Conservation (phyloP, 2,113 vertebrate species). For the Petroica traversi region DNA sequence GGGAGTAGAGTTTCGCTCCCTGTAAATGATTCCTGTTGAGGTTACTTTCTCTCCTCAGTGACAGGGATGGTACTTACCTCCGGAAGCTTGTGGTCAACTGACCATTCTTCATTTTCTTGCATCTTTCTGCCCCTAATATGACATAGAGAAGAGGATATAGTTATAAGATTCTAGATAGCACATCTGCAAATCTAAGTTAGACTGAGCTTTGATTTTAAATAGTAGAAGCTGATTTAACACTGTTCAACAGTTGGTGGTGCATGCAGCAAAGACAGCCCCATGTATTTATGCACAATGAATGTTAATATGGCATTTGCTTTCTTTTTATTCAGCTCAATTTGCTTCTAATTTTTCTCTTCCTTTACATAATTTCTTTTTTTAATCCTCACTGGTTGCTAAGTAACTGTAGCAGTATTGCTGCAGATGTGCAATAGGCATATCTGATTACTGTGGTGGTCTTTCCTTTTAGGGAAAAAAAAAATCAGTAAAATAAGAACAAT, state of each 20-base stretch:
- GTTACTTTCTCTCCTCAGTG: neutral
- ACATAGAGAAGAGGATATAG: neutral
- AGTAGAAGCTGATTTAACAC: neutral
- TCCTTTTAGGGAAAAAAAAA: neutral
- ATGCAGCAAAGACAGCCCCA: neutral
- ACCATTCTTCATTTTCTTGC: neutral
- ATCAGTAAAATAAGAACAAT: neutral
- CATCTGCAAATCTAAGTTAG: neutral
- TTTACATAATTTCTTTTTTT: neutral
- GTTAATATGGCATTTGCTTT: neutral
- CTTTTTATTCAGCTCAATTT: slow-evolving; percentile 11
- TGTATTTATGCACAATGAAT: neutral
- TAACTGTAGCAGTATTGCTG: slow-evolving; percentile 30
- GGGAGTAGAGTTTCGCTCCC: neutral
- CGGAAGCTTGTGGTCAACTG: neutral
- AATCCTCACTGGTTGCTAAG: slow-evolving; percentile 55
- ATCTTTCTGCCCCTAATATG: neutral
- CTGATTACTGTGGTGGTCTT: neutral
- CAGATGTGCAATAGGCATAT: slow-evolving; percentile 2
- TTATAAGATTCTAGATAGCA: neutral
- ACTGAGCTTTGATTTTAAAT: neutral
- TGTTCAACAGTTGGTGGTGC: neutral
- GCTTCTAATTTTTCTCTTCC: slow-evolving; percentile 15
- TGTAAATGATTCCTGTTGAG: neutral
- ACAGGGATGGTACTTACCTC: neutral